Evolutionary conservation across 1,140 invertebrate species (phyloP).

Genomic region (Leguminivora glycinivorella): DNA sequence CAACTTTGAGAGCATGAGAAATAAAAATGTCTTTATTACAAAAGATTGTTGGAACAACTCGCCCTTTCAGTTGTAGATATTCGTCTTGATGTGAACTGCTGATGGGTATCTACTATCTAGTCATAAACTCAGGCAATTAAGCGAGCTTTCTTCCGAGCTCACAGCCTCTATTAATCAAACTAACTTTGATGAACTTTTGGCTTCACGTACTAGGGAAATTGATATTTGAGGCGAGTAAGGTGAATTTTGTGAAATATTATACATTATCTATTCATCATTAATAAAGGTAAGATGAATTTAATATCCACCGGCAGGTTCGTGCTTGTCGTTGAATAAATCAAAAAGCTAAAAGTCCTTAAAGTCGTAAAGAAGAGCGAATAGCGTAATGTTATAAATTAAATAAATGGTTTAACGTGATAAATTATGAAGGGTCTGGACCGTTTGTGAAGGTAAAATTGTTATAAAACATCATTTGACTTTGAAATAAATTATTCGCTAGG

Average conservation of each 20-base stretch:
- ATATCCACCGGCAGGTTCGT: not conserved
- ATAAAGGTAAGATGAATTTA: not conserved
- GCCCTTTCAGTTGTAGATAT: not conserved
- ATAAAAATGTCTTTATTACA: no score
- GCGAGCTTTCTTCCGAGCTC: slow-evolving; percentile 25
- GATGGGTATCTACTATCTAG: slow-evolving; percentile 27
- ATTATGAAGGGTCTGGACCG: slow-evolving; percentile 3
- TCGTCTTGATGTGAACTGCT: slow-evolving; percentile 2
- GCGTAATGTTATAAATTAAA: slow-evolving; percentile 2
- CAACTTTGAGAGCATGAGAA: no score
- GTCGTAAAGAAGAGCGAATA: slow-evolving; percentile 5
- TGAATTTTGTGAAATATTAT: not conserved
- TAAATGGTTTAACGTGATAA: slow-evolving; percentile 5
- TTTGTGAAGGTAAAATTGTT: slow-evolving; percentile 4
- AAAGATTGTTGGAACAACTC: not conserved
- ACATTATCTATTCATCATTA: not conserved
- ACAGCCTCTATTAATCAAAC: slow-evolving; percentile 11
- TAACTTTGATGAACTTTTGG: slow-evolving; percentile 17
- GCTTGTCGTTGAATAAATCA: not conserved
- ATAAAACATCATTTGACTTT: not conserved
- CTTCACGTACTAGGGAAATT: slow-evolving; percentile 15
- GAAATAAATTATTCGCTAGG: not conserved
- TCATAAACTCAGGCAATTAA: slow-evolving; percentile 20
- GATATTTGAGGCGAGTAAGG: slow-evolving; percentile 13
- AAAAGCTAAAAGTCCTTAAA: slow-evolving; percentile 1